Base-by-base conservation (phyloP, 2,888 invertebrate genomes). In the Dusona sp. region DNA sequence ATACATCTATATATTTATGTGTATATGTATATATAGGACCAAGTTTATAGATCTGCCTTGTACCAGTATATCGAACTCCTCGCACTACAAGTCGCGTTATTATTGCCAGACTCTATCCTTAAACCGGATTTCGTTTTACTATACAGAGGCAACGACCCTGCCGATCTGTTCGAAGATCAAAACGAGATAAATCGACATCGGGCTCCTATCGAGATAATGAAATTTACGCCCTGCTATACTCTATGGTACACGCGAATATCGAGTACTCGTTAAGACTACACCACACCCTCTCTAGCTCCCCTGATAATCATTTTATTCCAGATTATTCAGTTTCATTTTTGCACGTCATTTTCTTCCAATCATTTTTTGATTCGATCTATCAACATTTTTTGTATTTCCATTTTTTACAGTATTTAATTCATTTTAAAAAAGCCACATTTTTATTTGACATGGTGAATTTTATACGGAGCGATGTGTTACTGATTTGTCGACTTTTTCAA, bases 91-190 rank as follows among this genome's bases (percentile, higher is more conserved):
- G 74, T 79, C 74, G 78, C 68, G 78, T 82, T 79, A 79, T 82
- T 82, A 80, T 67, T 74, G 54, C 74, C 54, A 54, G 84, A 68
- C 75, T 75, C 75, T 77, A 81, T 78, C 73, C 65, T 70, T 81
- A 86, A 86, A 86, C 86, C 86, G 84, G 86, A 86, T 86, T 86
- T 84, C 57, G 78, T 78, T 74, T 75, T 70, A 61, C 79, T 29
- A 48, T 64, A 67, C 29, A 77, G 77, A 70, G 86, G 51, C 72
- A 83, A 81, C 74, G 54, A 65, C 65, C 51, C 67, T 72, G 48
- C 67, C 57, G 83, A 84, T 84, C 80, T 84, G 61, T 73, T 54
- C 75, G 9, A 54, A 86, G 86, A 86, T 86, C 86, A 64, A 74
- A 74, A 68, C 78, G 64, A 61, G 86, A 86, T 86, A 81, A 81